Conservation (phyloP, 2,113 vertebrate genomes). For the Speoplatyrhinus poulsoni region DNA sequence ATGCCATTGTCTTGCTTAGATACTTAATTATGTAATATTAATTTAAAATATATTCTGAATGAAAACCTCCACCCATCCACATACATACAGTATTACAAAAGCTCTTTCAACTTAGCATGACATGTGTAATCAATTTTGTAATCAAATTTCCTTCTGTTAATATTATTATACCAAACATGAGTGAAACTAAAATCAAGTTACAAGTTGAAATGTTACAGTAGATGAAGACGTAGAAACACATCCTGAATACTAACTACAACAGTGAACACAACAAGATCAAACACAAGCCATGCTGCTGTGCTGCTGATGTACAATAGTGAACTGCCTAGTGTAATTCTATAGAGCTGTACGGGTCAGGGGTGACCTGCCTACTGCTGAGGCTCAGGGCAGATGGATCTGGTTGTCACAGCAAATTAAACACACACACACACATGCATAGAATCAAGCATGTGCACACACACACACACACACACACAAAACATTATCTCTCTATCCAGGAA, state of each 20-base stretch:
- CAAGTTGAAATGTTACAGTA: background rate
- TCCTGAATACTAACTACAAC: background rate
- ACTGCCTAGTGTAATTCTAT: background rate
- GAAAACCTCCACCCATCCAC: no score
- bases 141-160: no score
- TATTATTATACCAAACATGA: background rate
- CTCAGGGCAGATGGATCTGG: conserved; percentile 24
- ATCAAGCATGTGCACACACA: background rate
- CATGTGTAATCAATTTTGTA: no score
- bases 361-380: background rate
- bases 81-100: no score
- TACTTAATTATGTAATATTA: no score
- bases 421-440: conserved; percentile 11
- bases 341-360: background rate
- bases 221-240: background rate
- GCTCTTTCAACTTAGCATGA: no score
- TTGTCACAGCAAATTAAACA: background rate
- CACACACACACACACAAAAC: conserved; percentile 5
- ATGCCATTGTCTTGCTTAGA: no score
- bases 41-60: no score
- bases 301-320: background rate
- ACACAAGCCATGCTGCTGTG: background rate
- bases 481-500: conserved; percentile 22
- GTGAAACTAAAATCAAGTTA: no score
- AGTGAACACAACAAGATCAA: background rate